phyloP scores from a whole-genome alignment of 2,888 invertebrate species.

The Macrosoma leucophasiata region DNA sequence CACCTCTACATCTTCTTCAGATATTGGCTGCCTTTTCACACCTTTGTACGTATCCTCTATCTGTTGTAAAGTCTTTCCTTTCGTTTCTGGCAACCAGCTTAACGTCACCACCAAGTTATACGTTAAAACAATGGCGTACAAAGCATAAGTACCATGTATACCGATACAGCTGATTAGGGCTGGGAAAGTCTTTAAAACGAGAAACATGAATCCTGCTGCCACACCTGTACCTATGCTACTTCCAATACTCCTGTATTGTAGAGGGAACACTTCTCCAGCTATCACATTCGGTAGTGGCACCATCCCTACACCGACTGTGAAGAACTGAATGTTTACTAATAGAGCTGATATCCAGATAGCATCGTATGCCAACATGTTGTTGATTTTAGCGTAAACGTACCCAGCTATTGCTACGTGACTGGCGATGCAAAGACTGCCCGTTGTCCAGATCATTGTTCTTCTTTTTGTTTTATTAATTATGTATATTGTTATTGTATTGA shows the following conservation, averaged over 20 bases:
- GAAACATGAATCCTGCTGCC: slow-evolving; percentile 74
- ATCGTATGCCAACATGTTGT: slow-evolving; percentile 36
- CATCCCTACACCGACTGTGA: slow-evolving; percentile 74
- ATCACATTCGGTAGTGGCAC: slow-evolving; percentile 80
- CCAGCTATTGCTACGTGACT: slow-evolving; percentile 70
- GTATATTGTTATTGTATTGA: slow-evolving; percentile 74
- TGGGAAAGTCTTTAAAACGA: slow-evolving; percentile 77
- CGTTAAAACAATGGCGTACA: slow-evolving; percentile 71
- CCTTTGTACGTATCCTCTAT: slow-evolving; percentile 75
- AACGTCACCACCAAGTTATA: slow-evolving; percentile 70
- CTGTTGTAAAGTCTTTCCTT: slow-evolving; percentile 77
- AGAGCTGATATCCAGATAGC: slow-evolving; percentile 59
- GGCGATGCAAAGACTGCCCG: slow-evolving; percentile 72
- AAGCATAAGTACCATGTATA: slow-evolving; percentile 70
- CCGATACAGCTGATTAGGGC: slow-evolving; percentile 63
- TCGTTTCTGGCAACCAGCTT: slow-evolving; percentile 78
- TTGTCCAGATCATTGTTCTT: slow-evolving; percentile 74
- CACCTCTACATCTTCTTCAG: slow-evolving; percentile 1
- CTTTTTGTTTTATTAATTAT: slow-evolving; percentile 76
- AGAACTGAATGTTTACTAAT: slow-evolving; percentile 68
- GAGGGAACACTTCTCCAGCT: slow-evolving; percentile 80
- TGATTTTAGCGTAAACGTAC: slow-evolving; percentile 42
- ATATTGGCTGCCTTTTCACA: slow-evolving; percentile 1
- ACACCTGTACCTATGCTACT: slow-evolving; percentile 76
- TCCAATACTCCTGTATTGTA: slow-evolving; percentile 74